Evolutionary conservation across 2,113 vertebrate species (phyloP).

Genomic region (Trochalopteron elliotii): DNA sequence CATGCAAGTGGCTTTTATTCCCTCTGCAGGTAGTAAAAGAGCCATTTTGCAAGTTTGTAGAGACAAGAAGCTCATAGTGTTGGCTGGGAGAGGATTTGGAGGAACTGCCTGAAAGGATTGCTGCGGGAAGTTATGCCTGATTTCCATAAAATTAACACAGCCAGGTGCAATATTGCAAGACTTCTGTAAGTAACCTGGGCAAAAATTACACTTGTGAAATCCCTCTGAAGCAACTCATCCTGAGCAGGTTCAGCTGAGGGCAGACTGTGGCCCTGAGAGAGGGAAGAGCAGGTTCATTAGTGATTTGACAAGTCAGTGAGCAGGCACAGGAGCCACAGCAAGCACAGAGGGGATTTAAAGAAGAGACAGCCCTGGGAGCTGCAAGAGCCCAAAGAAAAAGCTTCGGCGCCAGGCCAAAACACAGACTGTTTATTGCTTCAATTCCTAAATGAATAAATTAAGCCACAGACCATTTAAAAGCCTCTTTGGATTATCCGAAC

Average conservation of each 20-base stretch:
- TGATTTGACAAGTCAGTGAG: slow-evolving; percentile 39
- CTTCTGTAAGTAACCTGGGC: background rate
- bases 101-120: background rate
- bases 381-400: background rate
- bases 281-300: background rate
- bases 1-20: background rate
- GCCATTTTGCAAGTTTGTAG: background rate
- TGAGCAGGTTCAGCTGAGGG: slow-evolving; percentile 26
- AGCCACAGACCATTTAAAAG: slow-evolving; percentile 23
- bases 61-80: background rate
- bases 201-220: background rate
- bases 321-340: background rate
- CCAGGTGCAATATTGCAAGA: background rate
- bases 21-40: background rate
- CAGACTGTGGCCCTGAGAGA: slow-evolving; percentile 18
- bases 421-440: slow-evolving; percentile 26
- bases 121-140: background rate
- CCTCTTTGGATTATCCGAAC: background rate
- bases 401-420: background rate
- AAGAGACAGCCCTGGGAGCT: slow-evolving; percentile 10
- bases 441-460: slow-evolving; percentile 33
- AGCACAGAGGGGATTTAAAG: background rate
- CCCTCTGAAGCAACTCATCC: background rate
- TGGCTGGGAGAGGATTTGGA: background rate
- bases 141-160: slow-evolving; percentile 23